Evolutionary conservation across 2,113 vertebrate genomes (phyloP), one percentile per base, ranked within the genome.

Genomic region (Apodemus speciosus): DNA sequence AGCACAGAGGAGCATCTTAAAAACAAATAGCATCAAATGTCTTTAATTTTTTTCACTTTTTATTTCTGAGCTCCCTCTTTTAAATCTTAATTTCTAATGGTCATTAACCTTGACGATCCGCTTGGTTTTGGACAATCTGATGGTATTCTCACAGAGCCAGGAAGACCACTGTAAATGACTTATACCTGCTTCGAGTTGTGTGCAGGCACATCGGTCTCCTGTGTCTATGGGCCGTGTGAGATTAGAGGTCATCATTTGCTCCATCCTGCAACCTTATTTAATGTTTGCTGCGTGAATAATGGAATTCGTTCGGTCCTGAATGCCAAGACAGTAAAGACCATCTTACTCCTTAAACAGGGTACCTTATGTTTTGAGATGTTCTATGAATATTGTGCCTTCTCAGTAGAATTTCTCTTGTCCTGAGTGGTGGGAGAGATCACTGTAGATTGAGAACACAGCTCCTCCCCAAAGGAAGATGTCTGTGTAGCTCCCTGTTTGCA

Each of bases 301-400:
- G 27, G 23, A 71, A 83, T 72, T 38, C 60, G 16, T 86, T 64
- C 40, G 21, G 13, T 32, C 46, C 38, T 66, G 46, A 71, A 35
- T 81, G 27, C 64, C 43, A 58, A n/a, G 49, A 53, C 51, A 71
- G 35, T 58, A 88, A 58, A 85, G 77, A 69, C 13, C 21, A 38
- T 35, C 20, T 85, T 81, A 35, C 23, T 80, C 43, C n/a, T 71
- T 75, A 69, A 49, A 40, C 15, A 92, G 30, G 35, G 10, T 71
- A 27, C 18, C 60, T 62, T 92, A 90, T 90, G 60, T 92, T 92
- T 90, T 72, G 40, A 66, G 56, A 75, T 75, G 46, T 66, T 87
- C 30, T 89, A n/a, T 9, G 32, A 60, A 35, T 66, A 75, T 60
- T 66, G 43, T 2, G 64, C 30, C 38, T 79, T 76, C 53, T 76